phyloP scores from a whole-genome alignment of 2,797 vertebrate genomes.

The Pseudochirops corinnae region DNA sequence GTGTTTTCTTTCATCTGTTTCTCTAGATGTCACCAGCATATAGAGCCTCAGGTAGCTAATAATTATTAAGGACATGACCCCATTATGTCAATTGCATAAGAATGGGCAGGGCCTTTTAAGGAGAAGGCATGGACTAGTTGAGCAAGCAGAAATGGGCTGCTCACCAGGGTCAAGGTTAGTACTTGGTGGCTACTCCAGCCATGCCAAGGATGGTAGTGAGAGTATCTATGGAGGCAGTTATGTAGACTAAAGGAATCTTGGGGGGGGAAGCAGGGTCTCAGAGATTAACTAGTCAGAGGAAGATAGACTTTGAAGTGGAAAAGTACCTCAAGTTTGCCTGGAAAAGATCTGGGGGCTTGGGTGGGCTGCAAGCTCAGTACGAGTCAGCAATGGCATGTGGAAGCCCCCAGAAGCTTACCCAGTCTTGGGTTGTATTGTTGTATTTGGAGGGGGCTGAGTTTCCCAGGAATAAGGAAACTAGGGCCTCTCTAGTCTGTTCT shows the following conservation, averaged over 20 bases:
- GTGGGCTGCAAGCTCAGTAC: neutral
- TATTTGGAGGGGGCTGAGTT: neutral
- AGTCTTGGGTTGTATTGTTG: neutral
- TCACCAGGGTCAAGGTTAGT: neutral
- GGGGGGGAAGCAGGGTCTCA: too few relatives aligned
- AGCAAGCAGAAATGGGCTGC: neutral
- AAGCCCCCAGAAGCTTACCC: neutral
- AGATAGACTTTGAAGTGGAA: neutral
- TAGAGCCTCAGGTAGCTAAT: conserved; percentile 40
- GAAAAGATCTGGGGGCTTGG: neutral
- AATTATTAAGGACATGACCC: conserved; percentile 46
- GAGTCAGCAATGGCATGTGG: neutral
- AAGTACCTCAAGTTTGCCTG: neutral
- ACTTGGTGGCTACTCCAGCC: neutral
- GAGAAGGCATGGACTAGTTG: neutral
- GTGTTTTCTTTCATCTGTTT: conserved; percentile 31
- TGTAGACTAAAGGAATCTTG: too few relatives aligned
- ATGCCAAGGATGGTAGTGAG: neutral
- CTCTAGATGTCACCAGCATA: conserved; percentile 24
- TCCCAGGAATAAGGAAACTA: neutral
- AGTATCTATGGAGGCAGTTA: neutral
- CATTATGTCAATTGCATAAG: conserved; percentile 1
- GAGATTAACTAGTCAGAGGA: too few relatives aligned
- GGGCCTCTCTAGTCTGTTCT: too few relatives aligned
- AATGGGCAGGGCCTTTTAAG: neutral